Base-by-base conservation (phyloP, 53 echinoderm and acorn worm species). In the Paelopatides confundens region DNA sequence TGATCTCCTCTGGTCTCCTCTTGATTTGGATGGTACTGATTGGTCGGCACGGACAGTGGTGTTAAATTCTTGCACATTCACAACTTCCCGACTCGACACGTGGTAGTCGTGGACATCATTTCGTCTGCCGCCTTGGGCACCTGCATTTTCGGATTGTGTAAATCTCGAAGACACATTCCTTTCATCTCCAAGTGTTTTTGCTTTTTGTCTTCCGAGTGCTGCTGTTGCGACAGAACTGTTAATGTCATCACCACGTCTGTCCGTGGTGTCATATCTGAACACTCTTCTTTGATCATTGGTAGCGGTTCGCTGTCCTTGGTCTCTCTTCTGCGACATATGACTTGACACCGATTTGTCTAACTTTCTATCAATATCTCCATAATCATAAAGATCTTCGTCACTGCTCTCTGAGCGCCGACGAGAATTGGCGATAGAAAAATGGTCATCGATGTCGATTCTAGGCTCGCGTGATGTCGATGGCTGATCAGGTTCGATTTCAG, bases 301-400 rank as follows among this genome's bases (percentile, higher is more conserved):
- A 33, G 33, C 18, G 3, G 35, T 33, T 54, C 49, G 79, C 1
- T 79, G 79, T 2, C 35, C 32, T 32, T 79, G 77, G 28, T 2
- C 48, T 13, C 6, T 29, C n/a, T 23, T 30, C 21, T 31, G 33
- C 3, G 51, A 12, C 21, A 52, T 53, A 5, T 26, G 14, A 18
- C n/a, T 21, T 10, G 4, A 12, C 8, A 43, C 43, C 8, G 63
- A 13, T 23, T 26, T 63, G 32, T 67, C 68, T 34, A 34, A 15
- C 52, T 53, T 27, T 32, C 51, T 79, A 50, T 48, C 79, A 33
- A 31, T 32, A 18, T 96, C 96, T 31, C 96, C 96, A 18, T 94
- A 92, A 82, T 96, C 96, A 30, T 96, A 96, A 28, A 96, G 90
- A 85, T 96, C 96, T 66, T 96, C 96, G 38, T 96, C 96, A 65